Percentiles rank a stretch among this genome's conserved stretches.
Conservation (phyloP, 1,140 invertebrate species). For the Pachypeltis micranthus region DNA sequence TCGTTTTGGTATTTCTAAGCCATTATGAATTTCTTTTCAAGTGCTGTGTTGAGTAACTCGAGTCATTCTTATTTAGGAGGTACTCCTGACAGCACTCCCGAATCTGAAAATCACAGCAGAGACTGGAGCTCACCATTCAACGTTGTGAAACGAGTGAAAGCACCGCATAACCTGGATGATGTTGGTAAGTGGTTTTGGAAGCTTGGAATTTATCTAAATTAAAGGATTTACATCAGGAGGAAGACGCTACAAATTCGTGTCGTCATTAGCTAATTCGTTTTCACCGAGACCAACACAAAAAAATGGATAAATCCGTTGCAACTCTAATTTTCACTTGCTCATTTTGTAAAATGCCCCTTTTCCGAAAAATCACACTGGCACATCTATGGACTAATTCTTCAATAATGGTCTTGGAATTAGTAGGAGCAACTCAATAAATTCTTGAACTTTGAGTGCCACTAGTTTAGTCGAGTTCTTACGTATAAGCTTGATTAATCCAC, state of each 20-base stretch:
- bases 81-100: conserved; percentile 7
- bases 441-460: too few species aligned
- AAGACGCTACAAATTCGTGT: too few species aligned
- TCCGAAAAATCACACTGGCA: background rate
- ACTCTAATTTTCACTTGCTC: background rate
- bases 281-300: too few species aligned
- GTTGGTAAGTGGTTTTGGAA: background rate
- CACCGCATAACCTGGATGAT: conserved; percentile 7
- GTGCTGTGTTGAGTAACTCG: background rate
- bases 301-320: too few species aligned
- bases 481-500: too few species aligned
- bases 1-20: background rate
- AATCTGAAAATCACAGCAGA: conserved; percentile 6
- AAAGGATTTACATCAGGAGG: conserved; percentile 2
- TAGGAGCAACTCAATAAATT: too few species aligned
- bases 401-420: too few species aligned
- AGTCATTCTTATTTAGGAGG: background rate
- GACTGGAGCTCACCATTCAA: conserved; percentile 12
- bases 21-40: background rate
- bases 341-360: background rate
- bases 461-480: too few species aligned
- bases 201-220: background rate
- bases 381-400: too few species aligned
- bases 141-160: conserved; percentile 4
- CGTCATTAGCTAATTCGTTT: too few species aligned